phyloP scores from a whole-genome alignment of 2,113 vertebrate species.

The Aramus guarauna region DNA sequence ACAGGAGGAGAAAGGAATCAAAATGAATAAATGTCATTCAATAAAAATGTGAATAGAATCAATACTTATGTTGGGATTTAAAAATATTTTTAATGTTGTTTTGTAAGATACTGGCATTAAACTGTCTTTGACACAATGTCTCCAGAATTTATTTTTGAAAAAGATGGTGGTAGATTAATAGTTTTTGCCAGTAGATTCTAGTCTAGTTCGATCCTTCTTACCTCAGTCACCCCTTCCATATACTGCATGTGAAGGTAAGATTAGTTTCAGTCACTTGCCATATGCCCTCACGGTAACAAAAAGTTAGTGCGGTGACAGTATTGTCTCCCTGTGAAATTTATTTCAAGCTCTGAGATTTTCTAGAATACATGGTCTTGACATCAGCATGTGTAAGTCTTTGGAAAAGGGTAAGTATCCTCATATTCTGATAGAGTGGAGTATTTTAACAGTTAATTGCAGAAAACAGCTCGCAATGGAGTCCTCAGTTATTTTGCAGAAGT shows the following conservation, averaged over 20 bases:
- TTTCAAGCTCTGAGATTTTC: neutral
- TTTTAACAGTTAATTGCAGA: neutral
- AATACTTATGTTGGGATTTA: neutral
- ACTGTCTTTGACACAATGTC: neutral
- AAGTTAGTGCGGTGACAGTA: neutral
- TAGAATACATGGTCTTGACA: neutral
- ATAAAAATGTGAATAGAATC: neutral
- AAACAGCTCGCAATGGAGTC: neutral
- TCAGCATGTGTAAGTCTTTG: neutral
- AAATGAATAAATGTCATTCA: neutral
- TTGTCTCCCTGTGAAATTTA: neutral
- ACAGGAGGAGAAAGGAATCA: neutral
- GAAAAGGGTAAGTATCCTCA: neutral
- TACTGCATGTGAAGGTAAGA: neutral
- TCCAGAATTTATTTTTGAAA: constrained; percentile 25
- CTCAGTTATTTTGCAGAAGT: neutral
- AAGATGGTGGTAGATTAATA: neutral
- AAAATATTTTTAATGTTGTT: neutral
- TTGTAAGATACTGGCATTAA: constrained; percentile 48
- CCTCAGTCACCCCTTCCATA: neutral
- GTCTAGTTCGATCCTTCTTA: neutral
- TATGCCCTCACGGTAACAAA: neutral
- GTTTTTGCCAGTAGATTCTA: neutral
- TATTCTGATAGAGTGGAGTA: neutral
- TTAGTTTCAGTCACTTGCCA: rapidly evolving